Percentiles rank a stretch among this genome's conserved stretches.
Conservation (phyloP, 2,113 vertebrate genomes). For the Agapornis roseicollis region DNA sequence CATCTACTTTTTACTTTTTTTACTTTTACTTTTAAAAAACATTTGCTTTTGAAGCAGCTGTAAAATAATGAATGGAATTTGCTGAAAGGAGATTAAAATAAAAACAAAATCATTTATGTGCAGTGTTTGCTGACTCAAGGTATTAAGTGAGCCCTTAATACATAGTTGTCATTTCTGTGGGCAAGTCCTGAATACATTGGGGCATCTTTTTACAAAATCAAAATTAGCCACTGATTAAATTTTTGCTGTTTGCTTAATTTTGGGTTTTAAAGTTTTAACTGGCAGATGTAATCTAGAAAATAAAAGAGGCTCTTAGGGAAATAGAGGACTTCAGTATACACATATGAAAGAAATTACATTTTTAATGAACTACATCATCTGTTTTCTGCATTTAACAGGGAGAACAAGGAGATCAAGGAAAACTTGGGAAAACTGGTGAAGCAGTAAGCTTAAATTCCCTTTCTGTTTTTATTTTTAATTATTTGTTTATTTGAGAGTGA, state of each 20-base stretch:
- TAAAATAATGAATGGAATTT: neutral
- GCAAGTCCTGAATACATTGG: neutral
- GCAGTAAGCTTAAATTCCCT: slow-evolving; percentile 79
- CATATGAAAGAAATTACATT: slow-evolving; percentile 35
- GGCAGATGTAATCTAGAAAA: neutral
- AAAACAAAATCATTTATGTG: neutral
- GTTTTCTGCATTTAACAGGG: slow-evolving; percentile 80
- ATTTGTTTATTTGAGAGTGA: neutral
- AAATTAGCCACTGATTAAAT: neutral
- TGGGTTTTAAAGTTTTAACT: neutral
- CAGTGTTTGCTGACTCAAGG: neutral
- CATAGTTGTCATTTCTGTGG: neutral
- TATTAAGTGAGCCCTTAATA: neutral
- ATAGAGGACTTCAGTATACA: neutral
- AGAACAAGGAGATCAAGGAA: slow-evolving; percentile 89
- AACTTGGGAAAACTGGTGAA: slow-evolving; percentile 87
- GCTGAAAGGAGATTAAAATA: neutral
- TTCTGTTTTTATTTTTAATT: slow-evolving; percentile 20
- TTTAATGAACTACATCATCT: neutral
- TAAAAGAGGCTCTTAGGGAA: neutral
- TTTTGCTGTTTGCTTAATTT: neutral
- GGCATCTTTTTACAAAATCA: neutral
- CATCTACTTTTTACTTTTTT: no score
- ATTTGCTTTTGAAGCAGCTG: neutral
- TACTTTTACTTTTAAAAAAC: neutral